These are phyloP conservation scores for Apostichopus parvimensis DNA, from an alignment of 35 echinoderm and acorn worm species.

Conservation along the genomic window DNA sequence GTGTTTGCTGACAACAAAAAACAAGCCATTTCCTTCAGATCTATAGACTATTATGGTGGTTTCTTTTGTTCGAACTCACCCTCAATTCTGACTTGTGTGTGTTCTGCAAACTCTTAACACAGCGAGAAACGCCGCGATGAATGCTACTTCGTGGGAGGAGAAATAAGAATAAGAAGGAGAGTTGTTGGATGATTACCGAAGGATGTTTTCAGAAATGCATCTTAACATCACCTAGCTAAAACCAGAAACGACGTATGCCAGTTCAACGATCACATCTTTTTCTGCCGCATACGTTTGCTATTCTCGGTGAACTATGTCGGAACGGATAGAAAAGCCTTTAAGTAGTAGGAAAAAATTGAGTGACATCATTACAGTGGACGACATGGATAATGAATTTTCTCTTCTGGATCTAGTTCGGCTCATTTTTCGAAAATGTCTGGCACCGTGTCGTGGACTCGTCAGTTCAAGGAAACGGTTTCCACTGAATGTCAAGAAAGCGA, in stretches of 20 bases:
- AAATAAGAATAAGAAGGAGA: background rate
- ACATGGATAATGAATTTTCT: constrained; percentile 10
- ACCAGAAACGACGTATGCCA: too few species aligned
- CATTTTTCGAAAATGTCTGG: background rate
- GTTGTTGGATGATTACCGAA: too few species aligned
- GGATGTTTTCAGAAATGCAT: too few species aligned
- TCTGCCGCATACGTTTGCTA: background rate
- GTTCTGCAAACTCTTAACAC: background rate
- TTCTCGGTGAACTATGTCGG: background rate
- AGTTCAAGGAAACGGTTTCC: background rate
- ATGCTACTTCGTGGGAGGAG: background rate
- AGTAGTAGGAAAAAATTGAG: background rate
- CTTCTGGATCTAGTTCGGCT: background rate
- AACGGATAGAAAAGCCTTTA: background rate
- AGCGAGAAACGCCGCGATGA: background rate
- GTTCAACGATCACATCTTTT: too few species aligned
- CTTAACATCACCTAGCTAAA: too few species aligned
- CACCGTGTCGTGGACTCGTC: background rate
- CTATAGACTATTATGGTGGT: background rate
- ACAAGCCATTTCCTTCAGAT: background rate
- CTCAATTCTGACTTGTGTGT: background rate
- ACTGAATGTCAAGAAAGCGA: background rate
- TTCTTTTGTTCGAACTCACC: background rate
- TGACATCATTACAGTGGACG: background rate
- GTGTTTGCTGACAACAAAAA: background rate